A percentile compares a stretch with the other conserved stretches of the same genome.
Evolutionary conservation across 2,113 vertebrate species (phyloP).

Genomic region (Cephalopholis sonnerati): DNA sequence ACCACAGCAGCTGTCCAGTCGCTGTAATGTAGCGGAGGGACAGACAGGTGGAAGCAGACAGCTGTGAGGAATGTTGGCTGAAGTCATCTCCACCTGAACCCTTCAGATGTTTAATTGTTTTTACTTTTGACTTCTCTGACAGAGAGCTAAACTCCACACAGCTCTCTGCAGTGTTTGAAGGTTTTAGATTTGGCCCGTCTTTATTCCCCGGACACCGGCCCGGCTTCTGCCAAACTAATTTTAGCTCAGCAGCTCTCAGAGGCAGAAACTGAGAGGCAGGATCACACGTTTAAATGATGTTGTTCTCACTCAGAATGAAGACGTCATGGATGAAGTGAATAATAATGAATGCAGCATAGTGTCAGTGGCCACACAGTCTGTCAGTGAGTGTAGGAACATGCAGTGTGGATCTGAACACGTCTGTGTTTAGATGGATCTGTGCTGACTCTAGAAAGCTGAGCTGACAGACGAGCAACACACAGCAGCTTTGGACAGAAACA

Average conservation of each 20-base stretch:
- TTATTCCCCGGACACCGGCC: neutral
- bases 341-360: neutral
- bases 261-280: neutral
- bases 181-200: neutral
- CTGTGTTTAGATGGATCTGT: neutral
- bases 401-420: neutral
- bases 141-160: neutral
- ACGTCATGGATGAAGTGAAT: neutral
- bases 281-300: neutral
- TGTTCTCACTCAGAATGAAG: neutral
- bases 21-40: neutral
- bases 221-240: conserved; percentile 16
- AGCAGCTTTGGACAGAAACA: neutral
- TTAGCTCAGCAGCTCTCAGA: neutral
- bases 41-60: neutral
- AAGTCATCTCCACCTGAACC: neutral
- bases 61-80: neutral
- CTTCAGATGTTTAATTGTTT: neutral
- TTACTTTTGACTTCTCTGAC: neutral
- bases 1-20: neutral
- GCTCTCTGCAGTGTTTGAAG: neutral
- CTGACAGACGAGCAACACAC: neutral
- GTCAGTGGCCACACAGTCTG: neutral
- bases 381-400: neutral
- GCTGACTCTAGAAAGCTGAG: neutral